Evolutionary conservation across 1,140 invertebrate species (phyloP), one percentile per base, ranked within the genome.

Genomic region (Eulimnadia texana): DNA sequence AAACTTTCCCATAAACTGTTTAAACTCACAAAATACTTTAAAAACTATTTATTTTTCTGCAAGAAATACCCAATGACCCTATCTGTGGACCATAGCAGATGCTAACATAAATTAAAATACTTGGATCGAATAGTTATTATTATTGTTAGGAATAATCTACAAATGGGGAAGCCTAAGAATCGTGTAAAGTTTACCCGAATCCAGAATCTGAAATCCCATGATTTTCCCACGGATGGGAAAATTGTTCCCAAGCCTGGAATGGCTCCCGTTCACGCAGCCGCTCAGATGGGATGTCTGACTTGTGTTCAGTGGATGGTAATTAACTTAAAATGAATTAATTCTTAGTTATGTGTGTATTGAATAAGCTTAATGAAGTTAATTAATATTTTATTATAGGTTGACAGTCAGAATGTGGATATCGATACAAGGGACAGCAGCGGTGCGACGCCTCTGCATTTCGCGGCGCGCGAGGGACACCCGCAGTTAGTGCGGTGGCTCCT

Each of bases 291-390:
- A 20, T 85, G 85, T 67, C 73, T 90, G 29, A 80, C 84, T 69
- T 88, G 86, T 70, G 80, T 92, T 58, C 85, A 88, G 74, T 92
- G 85, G 85, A 88, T 92, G 85, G 87, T 90, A 70, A 83, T 80
- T 73, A 22, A 25, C 23, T 2, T 9, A 54, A 54, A 42, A 9
- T 42, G 33, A 42, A 42, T 16, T 42, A 42, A 2, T 27, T 22
- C 2, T 2, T n/a, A 2, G 23, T 16, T 54, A 23, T 25, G 23
- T 27, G 23, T 54, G 16, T 54, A 19, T 25, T 3, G 23, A 24
- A 16, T 20, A 19, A 16, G 9, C 23, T 19, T 54, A 2, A 24
- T 54, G 22, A 19, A 54, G 16, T 54, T 54, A 54, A 3, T 2
- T 42, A 9, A 16, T 42, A 20, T 25, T 66, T 67, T 61, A 61